phyloP scores from a whole-genome alignment of 2,113 vertebrate genomes.

The Ceyx cyanopectus region DNA sequence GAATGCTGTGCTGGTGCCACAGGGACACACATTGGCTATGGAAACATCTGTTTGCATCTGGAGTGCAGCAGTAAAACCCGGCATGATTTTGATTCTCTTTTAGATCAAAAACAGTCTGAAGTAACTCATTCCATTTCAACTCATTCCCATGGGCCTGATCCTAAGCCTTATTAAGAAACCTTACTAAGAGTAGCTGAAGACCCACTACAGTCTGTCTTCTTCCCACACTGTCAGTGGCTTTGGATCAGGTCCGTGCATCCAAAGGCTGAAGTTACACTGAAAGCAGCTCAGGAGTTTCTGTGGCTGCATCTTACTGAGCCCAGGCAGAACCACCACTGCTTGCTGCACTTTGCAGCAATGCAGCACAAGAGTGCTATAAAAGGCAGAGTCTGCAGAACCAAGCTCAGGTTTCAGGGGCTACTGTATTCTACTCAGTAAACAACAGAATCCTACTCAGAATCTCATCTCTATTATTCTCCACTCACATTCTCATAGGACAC shows the following conservation, averaged over 20 bases:
- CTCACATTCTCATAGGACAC: neutral
- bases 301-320: neutral
- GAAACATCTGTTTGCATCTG: constrained; percentile 49
- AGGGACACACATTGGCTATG: neutral
- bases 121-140: neutral
- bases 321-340: neutral
- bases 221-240: neutral
- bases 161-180: constrained; percentile 15
- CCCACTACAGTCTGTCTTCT: neutral
- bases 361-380: neutral
- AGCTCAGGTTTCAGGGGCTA: neutral
- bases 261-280: neutral
- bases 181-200: neutral
- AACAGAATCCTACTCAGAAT: neutral
- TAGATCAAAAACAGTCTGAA: constrained; percentile 42
- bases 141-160: constrained; percentile 7
- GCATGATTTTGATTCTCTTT: constrained; percentile 16
- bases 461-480: neutral
- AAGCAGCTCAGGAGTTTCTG: neutral
- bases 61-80: constrained; percentile 4
- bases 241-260: neutral
- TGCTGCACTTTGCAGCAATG: neutral
- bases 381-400: neutral
- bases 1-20: neutral
- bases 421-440: neutral